These are phyloP conservation scores for Macquaria australasica DNA, from an alignment of 2,113 vertebrate genomes.

Conservation along the genomic window DNA sequence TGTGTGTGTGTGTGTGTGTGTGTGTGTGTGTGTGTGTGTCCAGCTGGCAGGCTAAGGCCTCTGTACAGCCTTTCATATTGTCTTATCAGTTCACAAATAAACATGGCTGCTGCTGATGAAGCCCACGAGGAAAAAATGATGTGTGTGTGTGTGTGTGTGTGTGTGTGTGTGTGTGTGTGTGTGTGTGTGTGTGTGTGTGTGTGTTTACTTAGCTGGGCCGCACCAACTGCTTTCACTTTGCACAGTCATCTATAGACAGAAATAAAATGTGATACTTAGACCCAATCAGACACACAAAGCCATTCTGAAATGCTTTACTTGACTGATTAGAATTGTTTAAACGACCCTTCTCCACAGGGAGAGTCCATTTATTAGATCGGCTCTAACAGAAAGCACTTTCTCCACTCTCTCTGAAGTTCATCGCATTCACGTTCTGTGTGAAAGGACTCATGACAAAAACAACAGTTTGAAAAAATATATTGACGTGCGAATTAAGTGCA, in stretches of 20 bases:
- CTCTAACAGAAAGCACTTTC: background rate
- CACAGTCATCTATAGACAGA: background rate
- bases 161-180: constrained; percentile 16
- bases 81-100: constrained; percentile 79
- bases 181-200: constrained; percentile 6
- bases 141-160: constrained; percentile 2
- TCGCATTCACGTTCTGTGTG: too few relatives aligned
- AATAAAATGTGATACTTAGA: background rate
- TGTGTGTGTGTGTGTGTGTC: constrained; percentile 28
- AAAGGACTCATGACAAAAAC: too few relatives aligned
- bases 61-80: constrained; percentile 77
- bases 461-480: too few relatives aligned
- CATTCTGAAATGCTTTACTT: background rate
- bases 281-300: background rate
- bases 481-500: too few relatives aligned
- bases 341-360: background rate
- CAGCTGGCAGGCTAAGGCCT: constrained; percentile 78
- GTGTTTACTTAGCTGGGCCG: constrained; percentile 20
- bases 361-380: background rate
- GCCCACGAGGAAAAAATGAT: constrained; percentile 58
- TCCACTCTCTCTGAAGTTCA: too few relatives aligned
- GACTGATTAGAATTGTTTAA: background rate
- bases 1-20: background rate
- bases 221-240: constrained; percentile 16
- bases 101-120: constrained; percentile 65